Base-by-base conservation (phyloP, 2,888 invertebrate species). In the Stenotaenia linearis region DNA sequence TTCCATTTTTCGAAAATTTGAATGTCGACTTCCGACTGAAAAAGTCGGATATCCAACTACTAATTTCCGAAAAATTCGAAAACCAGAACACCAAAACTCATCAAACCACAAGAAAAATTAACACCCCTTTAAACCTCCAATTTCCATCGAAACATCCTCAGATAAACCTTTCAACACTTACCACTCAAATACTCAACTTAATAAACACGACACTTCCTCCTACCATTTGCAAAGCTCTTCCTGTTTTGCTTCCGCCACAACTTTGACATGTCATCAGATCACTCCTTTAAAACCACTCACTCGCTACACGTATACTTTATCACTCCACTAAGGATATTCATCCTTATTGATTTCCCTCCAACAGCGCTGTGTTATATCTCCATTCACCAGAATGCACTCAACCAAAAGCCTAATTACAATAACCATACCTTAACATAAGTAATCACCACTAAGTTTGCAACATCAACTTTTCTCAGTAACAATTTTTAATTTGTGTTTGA, bases 281-380 rank as follows among this genome's bases (percentile, higher is more conserved):
- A 32, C 9, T 9, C 50, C 15, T 50, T 50, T 21, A 5, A 50
- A 50, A 18, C 50, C 18, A 50, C 18, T 1, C 50, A 7, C n/a
- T 18, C 15, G 7, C 50, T 1, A n/a, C 7, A n/a, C 50, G 15
- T 18, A n/a, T 50, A 50, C 50, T 3, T 9, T 32, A 32, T 32
- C 32, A 32, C 4, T 32, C 5, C 32, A 32, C 6, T 12, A 45
- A 12, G 15, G 45, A 45, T 15, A 7, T 28, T 23, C 69, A 69
- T 69, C 69, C 28, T 21, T 18, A 69, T 69, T 69, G 69, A 69
- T 69, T 69, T 69, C 25, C n/a, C n/a, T n/a, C n/a, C n/a, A n/a
- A n/a, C n/a, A n/a, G n/a, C n/a, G n/a, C n/a, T n/a, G n/a, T 61
- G 69, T 69, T 5, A 9, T 28, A 28, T 28, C 69, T 15, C 10